Conservation (phyloP, 2,888 invertebrate species). For the Congeria kusceri region DNA sequence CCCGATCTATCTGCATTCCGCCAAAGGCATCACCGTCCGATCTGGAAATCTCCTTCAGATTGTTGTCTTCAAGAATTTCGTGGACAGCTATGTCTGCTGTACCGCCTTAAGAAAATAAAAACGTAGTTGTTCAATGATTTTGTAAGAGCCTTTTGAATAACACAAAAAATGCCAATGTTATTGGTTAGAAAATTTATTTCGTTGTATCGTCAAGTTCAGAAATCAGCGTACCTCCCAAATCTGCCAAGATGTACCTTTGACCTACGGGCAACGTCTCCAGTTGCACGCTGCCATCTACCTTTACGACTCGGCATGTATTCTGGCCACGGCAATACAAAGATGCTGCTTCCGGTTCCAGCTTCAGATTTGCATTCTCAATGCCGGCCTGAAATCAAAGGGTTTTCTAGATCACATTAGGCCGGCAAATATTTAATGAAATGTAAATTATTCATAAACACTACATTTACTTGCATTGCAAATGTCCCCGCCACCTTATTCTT, state of each 20-base stretch:
- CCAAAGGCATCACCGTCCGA: conserved; percentile 13
- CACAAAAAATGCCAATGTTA: too few relatives aligned
- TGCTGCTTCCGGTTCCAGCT: not conserved
- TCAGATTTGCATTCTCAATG: not conserved
- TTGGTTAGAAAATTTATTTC: too few relatives aligned
- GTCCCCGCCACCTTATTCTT: too few relatives aligned
- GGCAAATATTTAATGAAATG: too few relatives aligned
- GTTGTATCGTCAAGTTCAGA: too few relatives aligned
- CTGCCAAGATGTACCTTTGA: conserved; percentile 9
- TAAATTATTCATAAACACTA: too few relatives aligned
- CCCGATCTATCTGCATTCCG: too few relatives aligned
- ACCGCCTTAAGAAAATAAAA: not conserved
- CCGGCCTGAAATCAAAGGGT: not conserved
- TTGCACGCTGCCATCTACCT: not conserved
- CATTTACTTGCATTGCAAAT: too few relatives aligned
- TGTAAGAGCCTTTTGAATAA: too few relatives aligned
- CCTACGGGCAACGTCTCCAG: not conserved
- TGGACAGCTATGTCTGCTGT: conserved; percentile 26
- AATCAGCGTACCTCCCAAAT: conserved; percentile 6
- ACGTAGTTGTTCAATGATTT: too few relatives aligned
- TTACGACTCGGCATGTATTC: not conserved
- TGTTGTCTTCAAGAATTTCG: conserved; percentile 10
- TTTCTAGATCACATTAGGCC: too few relatives aligned
- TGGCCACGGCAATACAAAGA: not conserved
- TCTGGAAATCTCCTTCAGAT: conserved; percentile 11